Evolutionary conservation across 2,797 vertebrate genomes (phyloP).

Genomic region (Phalloptychus januarius): DNA sequence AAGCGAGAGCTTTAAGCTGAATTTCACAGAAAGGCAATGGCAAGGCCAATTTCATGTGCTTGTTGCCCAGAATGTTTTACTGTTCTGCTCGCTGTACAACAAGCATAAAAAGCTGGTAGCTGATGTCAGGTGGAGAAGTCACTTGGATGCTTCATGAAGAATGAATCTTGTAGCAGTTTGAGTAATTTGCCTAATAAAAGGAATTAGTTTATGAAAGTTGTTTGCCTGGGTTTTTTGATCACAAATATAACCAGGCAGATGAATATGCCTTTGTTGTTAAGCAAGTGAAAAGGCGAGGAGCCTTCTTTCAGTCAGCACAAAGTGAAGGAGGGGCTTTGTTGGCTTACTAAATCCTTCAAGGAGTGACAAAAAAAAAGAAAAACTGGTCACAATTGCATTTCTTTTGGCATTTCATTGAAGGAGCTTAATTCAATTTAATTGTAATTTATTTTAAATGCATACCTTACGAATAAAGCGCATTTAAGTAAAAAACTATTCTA

Average conservation of each 20-base stretch:
- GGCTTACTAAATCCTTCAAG: not conserved
- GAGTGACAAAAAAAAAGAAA: not conserved
- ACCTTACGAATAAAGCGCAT: not conserved
- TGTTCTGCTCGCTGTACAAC: not conserved
- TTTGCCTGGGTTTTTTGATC: not conserved
- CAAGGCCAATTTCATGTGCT: not conserved
- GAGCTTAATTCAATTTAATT: not conserved
- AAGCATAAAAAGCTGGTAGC: no score
- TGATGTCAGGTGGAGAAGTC: not conserved
- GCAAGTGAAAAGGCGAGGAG: not conserved
- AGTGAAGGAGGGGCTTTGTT: not conserved
- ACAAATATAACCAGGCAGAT: no score
- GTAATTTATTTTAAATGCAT: not conserved
- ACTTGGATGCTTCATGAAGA: not conserved
- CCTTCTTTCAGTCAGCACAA: not conserved
- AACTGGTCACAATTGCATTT: not conserved
- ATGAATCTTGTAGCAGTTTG: not conserved
- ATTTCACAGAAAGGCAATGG: no score
- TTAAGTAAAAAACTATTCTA: no score
- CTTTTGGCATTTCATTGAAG: not conserved
- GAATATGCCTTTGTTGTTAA: no score
- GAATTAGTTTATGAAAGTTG: not conserved
- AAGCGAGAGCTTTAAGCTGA: no score
- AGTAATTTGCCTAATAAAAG: not conserved
- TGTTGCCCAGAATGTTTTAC: not conserved